These are phyloP conservation scores for Mus spicilegus DNA, from an alignment of 2,113 vertebrate species.

Conservation along the genomic window DNA sequence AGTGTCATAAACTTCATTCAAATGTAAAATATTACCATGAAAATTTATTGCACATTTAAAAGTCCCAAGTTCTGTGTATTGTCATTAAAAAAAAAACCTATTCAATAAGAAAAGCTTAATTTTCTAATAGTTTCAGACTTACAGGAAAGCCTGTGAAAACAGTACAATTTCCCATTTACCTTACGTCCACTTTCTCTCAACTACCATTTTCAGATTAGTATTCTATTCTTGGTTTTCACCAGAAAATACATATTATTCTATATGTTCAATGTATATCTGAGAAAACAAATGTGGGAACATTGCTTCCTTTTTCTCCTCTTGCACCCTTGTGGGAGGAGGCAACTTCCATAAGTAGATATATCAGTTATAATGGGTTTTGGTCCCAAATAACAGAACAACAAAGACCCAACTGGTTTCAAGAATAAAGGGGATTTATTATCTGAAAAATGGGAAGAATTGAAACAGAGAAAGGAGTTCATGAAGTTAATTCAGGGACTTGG, in stretches of 20 bases:
- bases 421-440: not conserved
- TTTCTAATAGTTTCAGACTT: constrained; percentile 34
- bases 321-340: not conserved
- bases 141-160: not conserved
- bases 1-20: not conserved
- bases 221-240: constrained; percentile 14
- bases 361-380: not conserved
- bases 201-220: not conserved
- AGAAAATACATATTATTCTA: constrained; percentile 17
- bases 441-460: not conserved
- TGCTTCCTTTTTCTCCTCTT: not conserved
- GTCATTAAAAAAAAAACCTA: not conserved
- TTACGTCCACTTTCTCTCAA: not conserved
- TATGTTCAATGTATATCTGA: not conserved
- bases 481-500: not conserved
- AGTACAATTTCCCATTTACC: not conserved
- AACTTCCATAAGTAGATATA: not conserved
- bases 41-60: constrained; percentile 10
- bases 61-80: not conserved
- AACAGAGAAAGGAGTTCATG: not conserved
- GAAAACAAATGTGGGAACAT: not conserved
- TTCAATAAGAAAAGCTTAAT: not conserved
- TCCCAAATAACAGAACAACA: constrained; percentile 14
- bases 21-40: not conserved
- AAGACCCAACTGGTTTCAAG: not conserved